These are phyloP conservation scores for Alosa alosa DNA, from an alignment of 2,113 vertebrate genomes.

Conservation along the genomic window DNA sequence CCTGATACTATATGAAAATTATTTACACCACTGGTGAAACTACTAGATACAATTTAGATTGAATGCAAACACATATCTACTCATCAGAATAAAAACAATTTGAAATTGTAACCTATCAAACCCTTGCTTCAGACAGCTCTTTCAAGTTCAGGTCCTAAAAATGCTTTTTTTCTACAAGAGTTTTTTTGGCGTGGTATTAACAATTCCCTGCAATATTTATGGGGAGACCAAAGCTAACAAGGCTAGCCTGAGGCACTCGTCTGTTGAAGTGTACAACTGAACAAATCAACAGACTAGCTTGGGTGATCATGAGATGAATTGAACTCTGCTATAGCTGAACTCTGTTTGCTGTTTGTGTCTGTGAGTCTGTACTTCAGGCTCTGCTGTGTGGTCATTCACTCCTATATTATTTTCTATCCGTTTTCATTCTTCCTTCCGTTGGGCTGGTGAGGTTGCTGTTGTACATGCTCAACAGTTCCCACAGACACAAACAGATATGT, in stretches of 20 bases:
- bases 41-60: too few species aligned
- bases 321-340: neutral
- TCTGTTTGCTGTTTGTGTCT: neutral
- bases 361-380: neutral
- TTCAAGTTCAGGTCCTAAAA: too few species aligned
- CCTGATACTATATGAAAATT: too few species aligned
- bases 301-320: neutral
- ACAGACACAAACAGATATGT: constrained; percentile 10
- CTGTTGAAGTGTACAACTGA: neutral
- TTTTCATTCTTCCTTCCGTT: neutral
- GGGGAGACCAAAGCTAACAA: neutral
- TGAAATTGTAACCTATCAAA: too few species aligned
- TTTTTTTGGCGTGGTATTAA: neutral
- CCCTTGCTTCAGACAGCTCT: too few species aligned
- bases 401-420: neutral
- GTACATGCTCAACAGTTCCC: neutral
- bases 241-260: too few species aligned
- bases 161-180: too few species aligned
- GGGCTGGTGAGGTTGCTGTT: neutral
- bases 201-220: neutral
- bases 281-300: neutral
- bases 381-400: neutral
- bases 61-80: too few species aligned
- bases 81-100: too few species aligned
- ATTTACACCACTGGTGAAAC: too few species aligned